phyloP scores from a whole-genome alignment of 2,888 invertebrate species.

The Ferdinandea cuprea region DNA sequence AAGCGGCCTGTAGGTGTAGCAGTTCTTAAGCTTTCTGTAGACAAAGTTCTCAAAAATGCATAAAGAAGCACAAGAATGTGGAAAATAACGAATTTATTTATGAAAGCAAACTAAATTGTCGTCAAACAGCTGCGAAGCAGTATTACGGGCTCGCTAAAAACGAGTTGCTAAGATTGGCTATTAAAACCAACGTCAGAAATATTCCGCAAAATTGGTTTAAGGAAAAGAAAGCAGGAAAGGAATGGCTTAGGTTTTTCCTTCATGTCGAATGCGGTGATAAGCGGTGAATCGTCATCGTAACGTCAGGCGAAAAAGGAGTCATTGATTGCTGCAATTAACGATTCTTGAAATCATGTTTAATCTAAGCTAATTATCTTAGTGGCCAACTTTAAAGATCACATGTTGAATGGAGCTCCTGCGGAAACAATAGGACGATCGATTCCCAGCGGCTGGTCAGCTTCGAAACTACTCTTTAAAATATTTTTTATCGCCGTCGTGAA shows the following conservation, averaged over 20 bases:
- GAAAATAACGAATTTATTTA: conserved; percentile 6
- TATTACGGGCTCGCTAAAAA: conserved; percentile 13
- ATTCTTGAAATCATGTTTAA: neutral
- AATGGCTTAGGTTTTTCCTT: conserved; percentile 11
- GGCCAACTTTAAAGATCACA: conserved; percentile 19
- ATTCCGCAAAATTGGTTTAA: too few species aligned
- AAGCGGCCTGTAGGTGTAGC: too few species aligned
- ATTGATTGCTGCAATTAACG: conserved; percentile 19
- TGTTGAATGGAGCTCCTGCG: conserved; percentile 26
- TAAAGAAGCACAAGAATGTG: neutral
- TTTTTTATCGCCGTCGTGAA: conserved; percentile 19
- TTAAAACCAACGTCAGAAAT: neutral
- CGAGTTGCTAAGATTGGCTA: neutral
- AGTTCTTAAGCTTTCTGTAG: too few species aligned
- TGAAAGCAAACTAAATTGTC: conserved; percentile 16
- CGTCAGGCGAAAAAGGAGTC: neutral
- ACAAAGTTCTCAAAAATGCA: too few species aligned
- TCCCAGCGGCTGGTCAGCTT: conserved; percentile 12
- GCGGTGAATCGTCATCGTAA: too few species aligned
- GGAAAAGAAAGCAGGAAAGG: neutral
- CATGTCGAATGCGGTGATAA: neutral
- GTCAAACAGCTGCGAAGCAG: neutral
- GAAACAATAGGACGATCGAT: conserved; percentile 8
- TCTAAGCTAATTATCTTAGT: neutral
- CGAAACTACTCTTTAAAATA: conserved; percentile 8